A percentile compares a stretch with the other conserved stretches of the same genome.
Conservation (phyloP, 2,888 invertebrate genomes). For the Brenthis daphne region DNA sequence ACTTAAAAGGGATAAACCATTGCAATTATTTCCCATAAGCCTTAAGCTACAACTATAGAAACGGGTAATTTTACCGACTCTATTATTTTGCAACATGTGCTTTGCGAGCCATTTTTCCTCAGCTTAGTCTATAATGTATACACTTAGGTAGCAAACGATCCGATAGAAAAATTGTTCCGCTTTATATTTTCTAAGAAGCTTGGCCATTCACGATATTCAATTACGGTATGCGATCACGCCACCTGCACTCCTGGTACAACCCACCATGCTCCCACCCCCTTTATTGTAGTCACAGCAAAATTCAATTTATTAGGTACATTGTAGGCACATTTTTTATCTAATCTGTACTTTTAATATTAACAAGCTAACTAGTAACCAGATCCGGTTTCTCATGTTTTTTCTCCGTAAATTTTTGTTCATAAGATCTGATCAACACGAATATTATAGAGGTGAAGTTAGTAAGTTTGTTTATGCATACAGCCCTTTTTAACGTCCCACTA, state of each 20-base stretch:
- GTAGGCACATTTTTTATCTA: background rate
- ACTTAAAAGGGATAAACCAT: background rate
- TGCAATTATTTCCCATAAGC: conserved; percentile 1
- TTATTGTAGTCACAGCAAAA: conserved; percentile 4
- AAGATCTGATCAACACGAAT: no score
- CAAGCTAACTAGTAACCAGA: no score
- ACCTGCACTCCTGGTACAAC: conserved; percentile 21
- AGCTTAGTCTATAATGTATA: conserved; percentile 15
- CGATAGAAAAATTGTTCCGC: conserved; percentile 12
- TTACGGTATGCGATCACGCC: conserved; percentile 32
- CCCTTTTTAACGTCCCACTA: no score
- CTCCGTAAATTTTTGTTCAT: no score
- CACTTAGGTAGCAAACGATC: conserved; percentile 13
- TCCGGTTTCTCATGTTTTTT: no score
- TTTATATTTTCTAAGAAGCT: conserved; percentile 30
- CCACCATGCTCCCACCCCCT: background rate
- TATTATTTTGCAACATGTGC: conserved; percentile 14
- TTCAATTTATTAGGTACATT: conserved; percentile 7
- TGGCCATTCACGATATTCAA: conserved; percentile 32
- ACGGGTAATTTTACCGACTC: conserved; percentile 12
- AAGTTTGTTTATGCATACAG: no score
- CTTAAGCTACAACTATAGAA: conserved; percentile 1
- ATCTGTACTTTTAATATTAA: no score
- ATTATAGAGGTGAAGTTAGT: no score
- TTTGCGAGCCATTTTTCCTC: conserved; percentile 7